Percentiles rank a stretch among this genome's conserved stretches.
phyloP scores from a whole-genome alignment of 2,888 invertebrate species.

The Alviniconcha strummeri region DNA sequence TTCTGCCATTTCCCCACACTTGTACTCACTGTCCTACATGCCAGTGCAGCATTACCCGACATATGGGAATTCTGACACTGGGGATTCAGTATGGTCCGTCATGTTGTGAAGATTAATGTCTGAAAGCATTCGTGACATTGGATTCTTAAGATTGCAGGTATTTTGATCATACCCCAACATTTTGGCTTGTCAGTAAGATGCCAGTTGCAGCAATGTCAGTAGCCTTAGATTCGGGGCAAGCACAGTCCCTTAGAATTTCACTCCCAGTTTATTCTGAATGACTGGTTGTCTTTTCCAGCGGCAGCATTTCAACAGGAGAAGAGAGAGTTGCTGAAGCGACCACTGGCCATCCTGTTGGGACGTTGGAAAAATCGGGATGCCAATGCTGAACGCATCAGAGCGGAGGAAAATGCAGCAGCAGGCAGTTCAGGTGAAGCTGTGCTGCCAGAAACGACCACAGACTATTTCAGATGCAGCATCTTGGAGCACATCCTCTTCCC shows the following conservation, averaged over 20 bases:
- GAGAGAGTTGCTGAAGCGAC: conserved; percentile 21
- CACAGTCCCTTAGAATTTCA: not conserved
- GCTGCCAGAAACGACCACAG: not conserved
- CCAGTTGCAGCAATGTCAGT: not conserved
- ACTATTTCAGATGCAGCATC: not conserved
- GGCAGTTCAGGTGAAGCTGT: no score
- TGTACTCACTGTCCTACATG: no score
- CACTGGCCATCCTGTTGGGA: not conserved
- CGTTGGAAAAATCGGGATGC: conserved; percentile 24
- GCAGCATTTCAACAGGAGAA: conserved; percentile 19
- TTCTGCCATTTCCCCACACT: no score
- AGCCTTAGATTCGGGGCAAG: not conserved
- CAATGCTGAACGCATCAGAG: conserved; percentile 10
- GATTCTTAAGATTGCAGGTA: no score
- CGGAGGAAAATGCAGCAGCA: not conserved
- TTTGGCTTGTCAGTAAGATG: not conserved
- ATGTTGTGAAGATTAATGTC: no score
- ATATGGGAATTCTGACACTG: no score
- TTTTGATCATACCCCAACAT: no score
- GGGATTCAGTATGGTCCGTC: no score
- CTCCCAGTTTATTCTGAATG: not conserved
- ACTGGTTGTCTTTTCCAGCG: conserved; percentile 2
- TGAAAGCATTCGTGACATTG: no score
- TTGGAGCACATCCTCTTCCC: not conserved
- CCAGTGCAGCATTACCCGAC: no score